These are phyloP conservation scores for Isaurus tuberculatus DNA, from an alignment of 92 coral and sea anemone species.

Conservation along the genomic window DNA sequence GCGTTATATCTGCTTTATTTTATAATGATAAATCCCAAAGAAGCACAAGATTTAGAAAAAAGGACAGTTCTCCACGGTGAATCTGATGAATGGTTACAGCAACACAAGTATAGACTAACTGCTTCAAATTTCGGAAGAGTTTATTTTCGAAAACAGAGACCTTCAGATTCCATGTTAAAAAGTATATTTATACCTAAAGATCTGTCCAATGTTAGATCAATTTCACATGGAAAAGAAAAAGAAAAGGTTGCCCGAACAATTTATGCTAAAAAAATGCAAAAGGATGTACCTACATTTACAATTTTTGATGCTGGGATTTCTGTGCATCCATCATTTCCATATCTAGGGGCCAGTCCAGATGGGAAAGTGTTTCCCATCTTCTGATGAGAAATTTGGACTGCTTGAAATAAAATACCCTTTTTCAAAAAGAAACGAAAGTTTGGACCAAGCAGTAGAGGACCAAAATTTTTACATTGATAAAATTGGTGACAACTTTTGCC, in stretches of 20 bases:
- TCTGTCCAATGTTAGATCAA: slow-evolving; percentile 59
- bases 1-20: no score
- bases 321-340: slow-evolving; percentile 62
- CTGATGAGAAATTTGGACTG: slow-evolving; percentile 24
- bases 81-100: slow-evolving; percentile 57
- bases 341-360: slow-evolving; percentile 71
- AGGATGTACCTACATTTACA: slow-evolving; percentile 49
- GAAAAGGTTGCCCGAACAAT: slow-evolving; percentile 58
- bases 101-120: slow-evolving; percentile 56
- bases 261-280: slow-evolving; percentile 66
- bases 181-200: slow-evolving; percentile 54
- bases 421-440: slow-evolving; percentile 35
- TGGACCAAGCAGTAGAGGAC: slow-evolving; percentile 47
- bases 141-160: slow-evolving; percentile 23
- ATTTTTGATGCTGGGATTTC: slow-evolving; percentile 60
- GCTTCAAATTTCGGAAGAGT: slow-evolving; percentile 69
- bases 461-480: slow-evolving; percentile 37
- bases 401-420: slow-evolving; percentile 56
- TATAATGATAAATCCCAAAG: slow-evolving; percentile 17
- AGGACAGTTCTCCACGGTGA: slow-evolving; percentile 63
- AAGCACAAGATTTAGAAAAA: slow-evolving; percentile 50
- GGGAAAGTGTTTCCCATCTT: slow-evolving; percentile 71
- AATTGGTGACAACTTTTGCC: slow-evolving; percentile 35
- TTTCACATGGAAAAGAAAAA: slow-evolving; percentile 61
- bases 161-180: slow-evolving; percentile 57